These are phyloP conservation scores for Heliornis fulica DNA, from an alignment of 2,113 vertebrate species.

Conservation along the genomic window DNA sequence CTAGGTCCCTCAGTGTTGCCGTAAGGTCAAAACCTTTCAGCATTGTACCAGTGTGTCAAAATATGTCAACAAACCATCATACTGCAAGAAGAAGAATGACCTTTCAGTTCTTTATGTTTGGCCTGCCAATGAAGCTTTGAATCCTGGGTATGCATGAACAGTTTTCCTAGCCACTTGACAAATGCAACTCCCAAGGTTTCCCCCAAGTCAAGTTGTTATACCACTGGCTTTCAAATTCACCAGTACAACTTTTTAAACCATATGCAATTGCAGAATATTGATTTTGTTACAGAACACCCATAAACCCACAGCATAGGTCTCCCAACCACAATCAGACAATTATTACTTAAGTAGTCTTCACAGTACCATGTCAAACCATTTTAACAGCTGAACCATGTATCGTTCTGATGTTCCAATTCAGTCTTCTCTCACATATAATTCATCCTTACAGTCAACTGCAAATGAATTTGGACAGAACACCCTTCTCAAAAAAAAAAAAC, in stretches of 20 bases:
- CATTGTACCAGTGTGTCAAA: slow-evolving; percentile 79
- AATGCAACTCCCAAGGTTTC: slow-evolving; percentile 74
- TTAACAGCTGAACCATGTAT: neutral
- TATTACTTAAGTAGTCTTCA: neutral
- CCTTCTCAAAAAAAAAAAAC: neutral
- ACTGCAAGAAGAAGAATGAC: slow-evolving; percentile 77
- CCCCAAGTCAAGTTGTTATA: slow-evolving; percentile 58
- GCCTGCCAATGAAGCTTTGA: slow-evolving; percentile 65
- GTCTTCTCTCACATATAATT: neutral
- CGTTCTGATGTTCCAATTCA: neutral
- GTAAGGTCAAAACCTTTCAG: slow-evolving; percentile 78
- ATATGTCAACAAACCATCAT: slow-evolving; percentile 84
- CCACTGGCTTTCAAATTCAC: slow-evolving; percentile 36
- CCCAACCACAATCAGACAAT: neutral
- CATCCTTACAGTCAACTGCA: neutral
- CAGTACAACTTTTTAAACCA: slow-evolving; percentile 51
- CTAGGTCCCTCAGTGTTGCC: slow-evolving; percentile 59
- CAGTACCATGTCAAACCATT: neutral
- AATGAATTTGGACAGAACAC: neutral
- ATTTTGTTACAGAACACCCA: slow-evolving; percentile 1
- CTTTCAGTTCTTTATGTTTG: slow-evolving; percentile 78
- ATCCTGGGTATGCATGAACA: slow-evolving; percentile 72
- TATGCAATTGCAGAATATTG: neutral
- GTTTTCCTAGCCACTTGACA: slow-evolving; percentile 71
- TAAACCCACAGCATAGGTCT: neutral